Percentiles rank a stretch among this genome's conserved stretches.
Evolutionary conservation across 2,888 invertebrate genomes (phyloP).

Genomic region (Dryobota labecula): DNA sequence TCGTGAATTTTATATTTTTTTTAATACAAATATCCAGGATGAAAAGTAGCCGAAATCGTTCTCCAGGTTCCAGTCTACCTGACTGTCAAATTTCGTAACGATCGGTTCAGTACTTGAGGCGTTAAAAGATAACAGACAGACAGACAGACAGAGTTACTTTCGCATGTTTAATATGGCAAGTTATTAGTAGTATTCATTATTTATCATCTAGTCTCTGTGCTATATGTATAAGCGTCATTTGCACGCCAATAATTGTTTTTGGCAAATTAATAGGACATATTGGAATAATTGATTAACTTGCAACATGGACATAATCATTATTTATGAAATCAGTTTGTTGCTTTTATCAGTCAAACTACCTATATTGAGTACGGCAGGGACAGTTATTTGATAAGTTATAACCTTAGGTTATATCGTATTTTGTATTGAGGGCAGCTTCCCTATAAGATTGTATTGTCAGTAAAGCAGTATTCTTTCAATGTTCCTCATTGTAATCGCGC

Average conservation of each 20-base stretch:
- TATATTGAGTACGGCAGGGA: background rate
- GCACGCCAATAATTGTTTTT: background rate
- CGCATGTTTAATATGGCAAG: no score
- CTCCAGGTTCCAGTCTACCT: background rate
- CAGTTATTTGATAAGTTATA: background rate
- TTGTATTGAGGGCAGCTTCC: conserved; percentile 16
- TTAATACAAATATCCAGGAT: no score
- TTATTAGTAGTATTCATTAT: no score
- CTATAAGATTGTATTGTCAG: conserved; percentile 10
- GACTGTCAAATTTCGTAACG: background rate
- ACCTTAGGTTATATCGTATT: background rate
- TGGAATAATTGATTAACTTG: background rate
- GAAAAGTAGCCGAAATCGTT: no score
- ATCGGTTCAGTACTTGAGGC: no score
- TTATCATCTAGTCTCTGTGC: background rate
- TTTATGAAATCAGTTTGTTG: background rate
- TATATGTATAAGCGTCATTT: background rate
- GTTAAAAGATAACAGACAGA: no score
- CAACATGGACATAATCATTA: background rate
- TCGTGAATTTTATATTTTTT: no score
- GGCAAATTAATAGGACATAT: background rate
- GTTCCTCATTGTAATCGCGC: conserved; percentile 26
- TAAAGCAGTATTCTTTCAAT: conserved; percentile 10
- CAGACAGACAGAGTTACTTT: no score
- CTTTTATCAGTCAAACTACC: background rate